These are phyloP conservation scores for Drosophila parabipectinata DNA, from an alignment of 1,140 invertebrate genomes.

Conservation along the genomic window DNA sequence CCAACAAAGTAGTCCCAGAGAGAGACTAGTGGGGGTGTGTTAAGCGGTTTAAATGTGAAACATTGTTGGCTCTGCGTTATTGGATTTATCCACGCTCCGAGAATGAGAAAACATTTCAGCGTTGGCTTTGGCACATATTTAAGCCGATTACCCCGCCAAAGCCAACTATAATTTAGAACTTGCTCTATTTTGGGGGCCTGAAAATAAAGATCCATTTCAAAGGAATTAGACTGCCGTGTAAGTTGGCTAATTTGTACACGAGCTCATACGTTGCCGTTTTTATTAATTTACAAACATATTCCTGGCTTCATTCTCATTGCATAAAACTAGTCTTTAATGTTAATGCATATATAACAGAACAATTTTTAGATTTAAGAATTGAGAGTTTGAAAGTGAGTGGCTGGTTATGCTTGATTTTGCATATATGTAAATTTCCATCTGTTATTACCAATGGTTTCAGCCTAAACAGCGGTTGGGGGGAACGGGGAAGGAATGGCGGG, in stretches of 20 bases:
- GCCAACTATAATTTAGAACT: slow-evolving; percentile 33
- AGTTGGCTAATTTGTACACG: slow-evolving; percentile 52
- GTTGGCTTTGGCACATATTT: slow-evolving; percentile 11
- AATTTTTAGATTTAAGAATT: slow-evolving; percentile 60
- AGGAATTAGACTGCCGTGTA: slow-evolving; percentile 10
- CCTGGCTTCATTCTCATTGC: slow-evolving; percentile 31
- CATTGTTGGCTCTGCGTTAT: slow-evolving; percentile 43
- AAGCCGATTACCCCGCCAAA: slow-evolving; percentile 32
- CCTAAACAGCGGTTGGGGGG: slow-evolving; percentile 48
- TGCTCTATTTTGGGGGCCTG: slow-evolving; percentile 16
- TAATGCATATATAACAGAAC: slow-evolving; percentile 79
- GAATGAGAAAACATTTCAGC: slow-evolving; percentile 22
- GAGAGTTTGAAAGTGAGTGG: slow-evolving; percentile 47
- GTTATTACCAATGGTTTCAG: slow-evolving; percentile 60
- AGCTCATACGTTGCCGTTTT: slow-evolving; percentile 54
- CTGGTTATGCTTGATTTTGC: background rate
- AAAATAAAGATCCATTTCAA: slow-evolving; percentile 27
- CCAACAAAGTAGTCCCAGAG: slow-evolving; percentile 39
- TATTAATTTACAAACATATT: slow-evolving; percentile 74
- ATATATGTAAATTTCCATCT: slow-evolving; percentile 20
- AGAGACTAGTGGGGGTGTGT: slow-evolving; percentile 23
- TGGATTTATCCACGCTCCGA: slow-evolving; percentile 21
- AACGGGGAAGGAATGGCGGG: slow-evolving; percentile 22
- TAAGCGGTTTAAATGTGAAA: slow-evolving; percentile 56
- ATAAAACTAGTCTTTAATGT: slow-evolving; percentile 66